Percentiles rank a stretch among this genome's conserved stretches.
Evolutionary conservation across 2,888 invertebrate species (phyloP).

Genomic region (Psylliodes chrysocephalus): DNA sequence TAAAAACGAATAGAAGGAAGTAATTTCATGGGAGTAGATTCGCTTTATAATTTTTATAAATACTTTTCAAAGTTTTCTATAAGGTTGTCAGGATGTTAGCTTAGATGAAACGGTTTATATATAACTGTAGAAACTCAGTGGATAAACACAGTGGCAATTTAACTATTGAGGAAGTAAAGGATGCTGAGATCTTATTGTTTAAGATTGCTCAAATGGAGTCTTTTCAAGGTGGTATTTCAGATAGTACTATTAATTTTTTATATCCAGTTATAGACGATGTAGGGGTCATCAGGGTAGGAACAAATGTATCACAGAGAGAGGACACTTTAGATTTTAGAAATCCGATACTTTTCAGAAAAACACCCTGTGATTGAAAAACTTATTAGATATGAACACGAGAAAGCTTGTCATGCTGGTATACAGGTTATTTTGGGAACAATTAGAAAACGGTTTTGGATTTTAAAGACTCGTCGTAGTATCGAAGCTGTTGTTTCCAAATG

Average conservation of each 20-base stretch:
- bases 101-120: no score
- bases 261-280: no score
- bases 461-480: conserved; percentile 33
- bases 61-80: no score
- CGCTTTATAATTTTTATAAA: no score
- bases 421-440: conserved; percentile 33
- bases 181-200: background rate
- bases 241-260: no score
- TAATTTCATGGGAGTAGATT: background rate
- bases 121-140: background rate
- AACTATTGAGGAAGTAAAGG: background rate
- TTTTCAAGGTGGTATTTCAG: no score
- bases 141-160: no score
- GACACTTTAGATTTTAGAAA: conserved; percentile 28
- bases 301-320: background rate
- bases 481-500: conserved; percentile 35
- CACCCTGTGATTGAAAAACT: background rate
- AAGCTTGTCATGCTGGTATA: conserved; percentile 16
- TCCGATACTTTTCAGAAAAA: conserved; percentile 16
- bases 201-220: conserved; percentile 1
- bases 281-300: conserved; percentile 5
- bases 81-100: no score
- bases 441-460: conserved; percentile 42
- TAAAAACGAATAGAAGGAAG: no score
- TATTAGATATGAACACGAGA: background rate